Percentiles rank a stretch among this genome's conserved stretches.
These are phyloP conservation scores for Trididemnum nubilum DNA, from an alignment of 23 tunicate genomes.

Conservation along the genomic window DNA sequence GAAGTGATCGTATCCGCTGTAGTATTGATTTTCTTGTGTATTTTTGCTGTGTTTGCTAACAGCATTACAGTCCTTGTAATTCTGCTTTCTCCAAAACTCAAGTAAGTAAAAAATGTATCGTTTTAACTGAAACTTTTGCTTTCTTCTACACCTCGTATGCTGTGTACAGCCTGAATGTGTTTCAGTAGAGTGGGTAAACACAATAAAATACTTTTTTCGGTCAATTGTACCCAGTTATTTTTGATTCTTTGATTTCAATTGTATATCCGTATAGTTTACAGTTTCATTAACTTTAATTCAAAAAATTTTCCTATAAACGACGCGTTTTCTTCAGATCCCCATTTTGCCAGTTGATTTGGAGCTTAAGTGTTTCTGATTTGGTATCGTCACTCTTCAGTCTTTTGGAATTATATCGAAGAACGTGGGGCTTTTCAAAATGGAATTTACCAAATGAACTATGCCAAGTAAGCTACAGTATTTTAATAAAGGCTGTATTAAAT, in stretches of 20 bases:
- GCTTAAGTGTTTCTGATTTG: background rate
- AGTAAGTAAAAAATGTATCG: background rate
- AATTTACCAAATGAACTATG: background rate
- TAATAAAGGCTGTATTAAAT: background rate
- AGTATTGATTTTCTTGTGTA: background rate
- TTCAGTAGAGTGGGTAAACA: too few species aligned
- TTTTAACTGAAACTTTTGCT: too few species aligned
- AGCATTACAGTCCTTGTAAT: background rate
- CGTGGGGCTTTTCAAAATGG: background rate
- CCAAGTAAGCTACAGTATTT: background rate
- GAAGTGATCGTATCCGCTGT: background rate
- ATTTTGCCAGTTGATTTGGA: background rate
- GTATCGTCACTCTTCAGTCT: background rate
- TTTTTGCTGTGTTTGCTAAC: background rate
- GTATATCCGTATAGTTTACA: too few species aligned
- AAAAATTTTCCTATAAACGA: too few species aligned
- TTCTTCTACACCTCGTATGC: too few species aligned
- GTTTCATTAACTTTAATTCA: too few species aligned
- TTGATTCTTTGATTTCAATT: too few species aligned
- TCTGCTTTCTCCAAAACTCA: background rate
- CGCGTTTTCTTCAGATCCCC: constrained; percentile 4
- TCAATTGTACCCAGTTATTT: too few species aligned
- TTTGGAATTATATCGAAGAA: background rate
- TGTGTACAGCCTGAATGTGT: too few species aligned
- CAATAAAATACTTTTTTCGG: too few species aligned